A percentile compares a stretch with the other conserved stretches of the same genome.
phyloP scores from a whole-genome alignment of 2,888 invertebrate species.

The Capitulum mitella region DNA sequence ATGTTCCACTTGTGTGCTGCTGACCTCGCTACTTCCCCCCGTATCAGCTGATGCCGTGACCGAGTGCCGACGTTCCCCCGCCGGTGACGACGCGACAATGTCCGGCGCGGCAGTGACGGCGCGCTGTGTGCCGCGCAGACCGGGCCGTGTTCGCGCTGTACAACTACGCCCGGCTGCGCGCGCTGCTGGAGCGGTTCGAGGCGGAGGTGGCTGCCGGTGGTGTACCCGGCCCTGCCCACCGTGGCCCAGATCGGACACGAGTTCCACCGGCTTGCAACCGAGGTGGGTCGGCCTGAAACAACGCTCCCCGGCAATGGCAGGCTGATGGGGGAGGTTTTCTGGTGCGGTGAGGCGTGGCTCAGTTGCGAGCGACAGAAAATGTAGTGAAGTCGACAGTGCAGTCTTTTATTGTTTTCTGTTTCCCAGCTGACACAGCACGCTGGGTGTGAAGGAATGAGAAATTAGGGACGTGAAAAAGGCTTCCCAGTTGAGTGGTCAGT shows the following conservation, averaged over 20 bases:
- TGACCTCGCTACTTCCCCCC: too few species aligned
- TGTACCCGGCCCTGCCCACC: background rate
- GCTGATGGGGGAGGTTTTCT: background rate
- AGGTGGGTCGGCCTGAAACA: background rate
- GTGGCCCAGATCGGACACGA: background rate
- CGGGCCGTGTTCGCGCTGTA: conserved; percentile 8
- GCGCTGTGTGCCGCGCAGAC: too few species aligned
- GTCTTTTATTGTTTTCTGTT: background rate
- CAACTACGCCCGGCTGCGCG: background rate
- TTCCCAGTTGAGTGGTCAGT: too few species aligned
- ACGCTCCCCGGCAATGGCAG: background rate
- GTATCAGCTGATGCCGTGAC: too few species aligned
- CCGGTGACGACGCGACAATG: too few species aligned
- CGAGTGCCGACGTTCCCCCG: too few species aligned
- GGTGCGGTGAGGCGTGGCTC: background rate
- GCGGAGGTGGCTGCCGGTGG: background rate
- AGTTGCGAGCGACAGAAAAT: background rate
- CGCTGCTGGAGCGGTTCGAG: background rate
- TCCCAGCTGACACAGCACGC: too few species aligned
- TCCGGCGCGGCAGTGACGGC: too few species aligned
- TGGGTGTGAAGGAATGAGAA: too few species aligned
- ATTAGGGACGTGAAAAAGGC: too few species aligned
- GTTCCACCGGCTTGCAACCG: background rate
- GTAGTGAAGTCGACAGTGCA: background rate
- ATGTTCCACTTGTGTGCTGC: too few species aligned